Evolutionary conservation across 2,888 invertebrate genomes (phyloP), one percentile per base, ranked within the genome.

Genomic region (Leucoma salicis): DNA sequence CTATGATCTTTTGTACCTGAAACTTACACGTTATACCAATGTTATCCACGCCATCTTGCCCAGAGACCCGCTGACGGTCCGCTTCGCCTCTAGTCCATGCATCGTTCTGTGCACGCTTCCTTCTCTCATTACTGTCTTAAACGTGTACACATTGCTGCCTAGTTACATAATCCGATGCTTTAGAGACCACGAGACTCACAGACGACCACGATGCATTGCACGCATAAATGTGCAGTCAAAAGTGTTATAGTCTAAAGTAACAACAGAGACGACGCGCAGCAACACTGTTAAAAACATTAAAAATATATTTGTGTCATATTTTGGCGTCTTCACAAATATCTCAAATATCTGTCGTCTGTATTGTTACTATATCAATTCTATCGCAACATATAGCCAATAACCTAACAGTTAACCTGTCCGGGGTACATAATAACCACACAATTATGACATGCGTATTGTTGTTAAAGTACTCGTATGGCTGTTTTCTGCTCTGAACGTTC

Each of bases 21-120:
- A 29, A 12, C 13, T 12, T 2, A 2, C 13, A 4, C 11, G 70
- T 70, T 73, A 54, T 60, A 65, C 74, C 73, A 75, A 70, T 84
- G 82, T 84, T 86, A 83, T 84, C 55, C 74, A 70, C 70, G 65
- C 66, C 70, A 70, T 57, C 63, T 60, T 66, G 61, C 67, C 73
- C 64, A 77, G 70, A 70, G 75, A 66, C 85, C 85, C 75, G 42
- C 65, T 64, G 82, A 86, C 85, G 87, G 87, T 73, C 80, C 66
- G 83, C 85, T 81, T 78, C 57, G 72, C 74, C 70, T 66, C 36
- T 63, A 62, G 66, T 50, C 72, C 81, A 80, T 80, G 85, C 86
- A 86, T 87, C 82, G 85, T 85, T 83, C 82, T 73, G 70, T 62
- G 83, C 86, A 86, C 84, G 84, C 86, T 81, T 80, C 70, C 70